Evolutionary conservation across 2,888 invertebrate genomes (phyloP).

Genomic region (Tetragonisca angustula): DNA sequence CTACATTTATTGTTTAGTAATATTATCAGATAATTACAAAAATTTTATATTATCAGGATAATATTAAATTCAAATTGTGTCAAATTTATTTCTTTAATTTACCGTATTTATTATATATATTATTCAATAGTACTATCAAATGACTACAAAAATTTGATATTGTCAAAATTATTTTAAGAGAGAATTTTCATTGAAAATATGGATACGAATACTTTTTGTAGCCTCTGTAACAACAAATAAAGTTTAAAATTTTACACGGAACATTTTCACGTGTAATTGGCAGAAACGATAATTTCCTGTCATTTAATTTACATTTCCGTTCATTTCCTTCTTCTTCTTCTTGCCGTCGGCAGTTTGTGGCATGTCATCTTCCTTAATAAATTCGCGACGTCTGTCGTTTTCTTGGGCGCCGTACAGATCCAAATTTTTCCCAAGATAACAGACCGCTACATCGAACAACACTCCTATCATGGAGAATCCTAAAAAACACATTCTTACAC

Average conservation of each 20-base stretch:
- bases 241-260: conserved; percentile 2
- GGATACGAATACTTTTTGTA: no score
- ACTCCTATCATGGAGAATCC: conserved; percentile 86
- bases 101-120: no score
- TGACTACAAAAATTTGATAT: no score
- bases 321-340: conserved; percentile 63
- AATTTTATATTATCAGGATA: no score
- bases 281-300: conserved; percentile 24
- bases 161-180: no score
- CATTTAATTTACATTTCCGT: conserved; percentile 66
- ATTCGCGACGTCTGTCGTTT: conserved; percentile 76
- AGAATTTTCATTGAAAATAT: no score
- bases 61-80: no score
- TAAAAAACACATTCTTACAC: conserved; percentile 71
- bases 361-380: conserved; percentile 70
- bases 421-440: conserved; percentile 86
- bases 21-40: no score
- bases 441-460: conserved; percentile 87
- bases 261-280: conserved; percentile 15
- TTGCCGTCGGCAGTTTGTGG: conserved; percentile 31
- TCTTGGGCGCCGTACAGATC: conserved; percentile 86
- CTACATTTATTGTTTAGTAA: no score
- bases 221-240: conserved; percentile 21
- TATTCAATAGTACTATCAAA: no score
- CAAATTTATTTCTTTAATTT: no score